Conservation (phyloP, 37 sponge, comb jelly and placozoan species). For the Bolinopsis microptera region DNA sequence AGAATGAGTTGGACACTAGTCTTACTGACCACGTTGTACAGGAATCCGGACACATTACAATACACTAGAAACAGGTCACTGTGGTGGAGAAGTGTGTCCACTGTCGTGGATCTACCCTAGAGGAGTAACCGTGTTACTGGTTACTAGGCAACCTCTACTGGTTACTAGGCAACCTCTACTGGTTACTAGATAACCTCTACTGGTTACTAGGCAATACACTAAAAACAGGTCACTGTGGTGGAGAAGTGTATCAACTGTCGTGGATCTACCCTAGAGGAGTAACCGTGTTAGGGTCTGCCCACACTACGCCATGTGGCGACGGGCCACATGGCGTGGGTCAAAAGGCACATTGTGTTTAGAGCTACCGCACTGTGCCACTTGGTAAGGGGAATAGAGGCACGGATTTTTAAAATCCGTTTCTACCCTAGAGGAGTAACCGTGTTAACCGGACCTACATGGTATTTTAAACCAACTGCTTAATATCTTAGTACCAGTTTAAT, state of each 20-base stretch:
- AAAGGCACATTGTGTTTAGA: too few species aligned
- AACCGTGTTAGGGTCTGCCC: too few species aligned
- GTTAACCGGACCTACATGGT: too few species aligned
- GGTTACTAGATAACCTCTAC: too few species aligned
- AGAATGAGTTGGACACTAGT: constrained; percentile 57
- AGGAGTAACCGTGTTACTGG: too few species aligned
- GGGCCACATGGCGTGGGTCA: too few species aligned
- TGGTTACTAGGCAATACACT: not conserved
- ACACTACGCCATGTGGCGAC: too few species aligned
- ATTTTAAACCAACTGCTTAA: too few species aligned
- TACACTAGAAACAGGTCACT: not conserved
- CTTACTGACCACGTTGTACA: constrained; percentile 54
- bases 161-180: too few species aligned
- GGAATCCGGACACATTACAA: constrained; percentile 53
- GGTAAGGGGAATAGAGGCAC: not conserved
- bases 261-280: constrained; percentile 9
- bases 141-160: too few species aligned
- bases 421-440: too few species aligned
- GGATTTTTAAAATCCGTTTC: not conserved
- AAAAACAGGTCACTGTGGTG: not conserved
- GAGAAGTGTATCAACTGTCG: not conserved
- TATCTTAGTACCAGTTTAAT: too few species aligned
- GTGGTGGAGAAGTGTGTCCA: not conserved
- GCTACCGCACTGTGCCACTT: not conserved
- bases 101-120: not conserved